Evolutionary conservation across 2,888 invertebrate genomes (phyloP).

Genomic region (Agrochola macilenta): DNA sequence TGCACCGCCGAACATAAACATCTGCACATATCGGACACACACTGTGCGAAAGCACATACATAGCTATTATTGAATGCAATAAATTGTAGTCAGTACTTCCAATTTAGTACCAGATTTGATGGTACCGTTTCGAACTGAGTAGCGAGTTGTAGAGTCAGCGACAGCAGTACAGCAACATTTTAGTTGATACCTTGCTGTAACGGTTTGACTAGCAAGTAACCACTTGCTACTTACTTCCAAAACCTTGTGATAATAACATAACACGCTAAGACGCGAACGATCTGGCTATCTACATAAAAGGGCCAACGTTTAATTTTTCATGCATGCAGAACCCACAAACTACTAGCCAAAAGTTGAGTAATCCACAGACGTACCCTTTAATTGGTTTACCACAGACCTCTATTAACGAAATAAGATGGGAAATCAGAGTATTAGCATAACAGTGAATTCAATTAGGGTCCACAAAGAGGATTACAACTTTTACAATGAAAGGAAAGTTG

Average conservation of each 20-base stretch:
- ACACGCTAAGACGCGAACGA: conserved; percentile 6
- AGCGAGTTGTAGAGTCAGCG: not conserved
- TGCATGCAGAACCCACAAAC: conserved; percentile 81
- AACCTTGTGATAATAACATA: not conserved
- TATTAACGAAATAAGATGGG: conserved; percentile 91
- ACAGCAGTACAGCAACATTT: not conserved
- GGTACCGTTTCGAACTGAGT: conserved; percentile 1
- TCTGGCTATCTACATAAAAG: conserved; percentile 72
- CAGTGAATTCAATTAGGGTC: conserved; percentile 90
- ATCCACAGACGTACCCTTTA: conserved; percentile 89
- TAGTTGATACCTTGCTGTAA: not conserved
- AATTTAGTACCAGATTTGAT: conserved; percentile 1
- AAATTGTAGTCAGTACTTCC: conserved; percentile 11
- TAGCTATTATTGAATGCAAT: conserved; percentile 16
- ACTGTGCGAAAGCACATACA: conserved; percentile 25
- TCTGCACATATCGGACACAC: conserved; percentile 63
- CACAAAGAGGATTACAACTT: conserved; percentile 91
- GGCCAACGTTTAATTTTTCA: conserved; percentile 80
- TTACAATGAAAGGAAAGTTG: conserved; percentile 90
- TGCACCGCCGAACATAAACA: conserved; percentile 75
- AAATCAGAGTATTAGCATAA: conserved; percentile 91
- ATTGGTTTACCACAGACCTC: conserved; percentile 90
- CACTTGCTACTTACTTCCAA: not conserved
- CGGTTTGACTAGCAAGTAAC: not conserved
- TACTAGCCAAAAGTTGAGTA: conserved; percentile 87